phyloP scores from a whole-genome alignment of 1,140 invertebrate species.

The Copidosoma floridanum region DNA sequence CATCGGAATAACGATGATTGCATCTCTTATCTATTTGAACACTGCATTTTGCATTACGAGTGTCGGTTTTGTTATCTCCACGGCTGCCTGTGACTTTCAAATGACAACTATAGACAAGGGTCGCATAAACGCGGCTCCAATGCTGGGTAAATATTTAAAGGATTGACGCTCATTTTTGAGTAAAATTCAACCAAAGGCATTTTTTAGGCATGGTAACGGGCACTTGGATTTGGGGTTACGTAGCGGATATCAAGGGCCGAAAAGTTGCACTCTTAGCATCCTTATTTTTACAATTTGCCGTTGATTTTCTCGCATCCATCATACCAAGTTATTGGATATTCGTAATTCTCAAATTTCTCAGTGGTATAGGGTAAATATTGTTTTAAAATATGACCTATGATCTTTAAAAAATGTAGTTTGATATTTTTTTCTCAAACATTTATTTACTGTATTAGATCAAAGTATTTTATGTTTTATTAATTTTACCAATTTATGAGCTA shows the following conservation, averaged over 20 bases:
- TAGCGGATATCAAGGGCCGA: constrained; percentile 80
- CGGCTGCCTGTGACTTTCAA: constrained; percentile 72
- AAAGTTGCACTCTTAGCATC: constrained; percentile 75
- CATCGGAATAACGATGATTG: constrained; percentile 66
- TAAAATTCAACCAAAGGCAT: too few relatives aligned
- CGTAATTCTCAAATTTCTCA: constrained; percentile 74
- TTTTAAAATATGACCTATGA: too few relatives aligned
- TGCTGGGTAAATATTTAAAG: constrained; percentile 73
- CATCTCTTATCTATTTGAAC: constrained; percentile 72
- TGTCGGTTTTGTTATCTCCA: constrained; percentile 74
- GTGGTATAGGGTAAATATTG: constrained; percentile 81
- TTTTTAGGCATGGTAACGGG: constrained; percentile 86
- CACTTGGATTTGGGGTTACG: constrained; percentile 85
- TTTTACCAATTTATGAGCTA: too few relatives aligned
- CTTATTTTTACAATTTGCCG: constrained; percentile 73
- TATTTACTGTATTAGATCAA: too few relatives aligned
- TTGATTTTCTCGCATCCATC: constrained; percentile 72
- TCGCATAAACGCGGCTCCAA: constrained; percentile 71
- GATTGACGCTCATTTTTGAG: background rate
- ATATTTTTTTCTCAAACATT: too few relatives aligned
- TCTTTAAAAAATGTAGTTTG: too few relatives aligned
- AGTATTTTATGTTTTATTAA: too few relatives aligned
- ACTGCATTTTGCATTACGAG: constrained; percentile 82
- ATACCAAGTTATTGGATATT: constrained; percentile 75
- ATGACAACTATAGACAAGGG: constrained; percentile 74